phyloP scores from a whole-genome alignment of 2,888 invertebrate genomes.

The Oscheius sp. region DNA sequence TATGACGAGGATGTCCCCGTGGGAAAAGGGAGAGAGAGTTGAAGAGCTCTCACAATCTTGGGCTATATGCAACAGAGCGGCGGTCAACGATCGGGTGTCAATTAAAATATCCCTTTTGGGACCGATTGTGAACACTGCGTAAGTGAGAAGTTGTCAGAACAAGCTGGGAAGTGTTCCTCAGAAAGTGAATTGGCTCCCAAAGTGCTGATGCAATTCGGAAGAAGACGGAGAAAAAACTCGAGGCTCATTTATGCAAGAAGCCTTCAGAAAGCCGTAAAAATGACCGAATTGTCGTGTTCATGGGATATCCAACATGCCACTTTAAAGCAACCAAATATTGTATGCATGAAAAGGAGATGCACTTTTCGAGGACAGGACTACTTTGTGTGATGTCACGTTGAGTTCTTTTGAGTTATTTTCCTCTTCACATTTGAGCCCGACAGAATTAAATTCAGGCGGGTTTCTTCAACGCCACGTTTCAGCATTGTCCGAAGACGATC shows the following conservation, averaged over 20 bases:
- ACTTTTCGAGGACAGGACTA: neutral
- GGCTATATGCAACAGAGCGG: conserved; percentile 20
- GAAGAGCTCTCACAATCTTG: neutral
- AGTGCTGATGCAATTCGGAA: neutral
- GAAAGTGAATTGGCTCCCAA: neutral
- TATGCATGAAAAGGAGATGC: conserved; percentile 15
- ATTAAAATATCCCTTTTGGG: conserved; percentile 14
- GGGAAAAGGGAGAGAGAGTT: neutral
- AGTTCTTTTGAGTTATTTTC: neutral
- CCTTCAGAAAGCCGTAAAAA: neutral
- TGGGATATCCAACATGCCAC: neutral
- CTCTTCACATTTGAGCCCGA: conserved; percentile 18
- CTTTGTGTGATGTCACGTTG: neutral
- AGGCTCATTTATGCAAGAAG: neutral
- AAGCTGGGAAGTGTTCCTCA: conserved; percentile 6
- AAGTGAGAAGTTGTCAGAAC: conserved; percentile 11
- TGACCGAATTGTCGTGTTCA: neutral
- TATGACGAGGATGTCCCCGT: conserved; percentile 13
- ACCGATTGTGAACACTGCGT: conserved; percentile 12
- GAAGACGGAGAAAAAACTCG: neutral
- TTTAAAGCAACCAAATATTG: conserved; percentile 7
- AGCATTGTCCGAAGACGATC: conserved; percentile 28
- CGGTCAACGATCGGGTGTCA: conserved; percentile 29
- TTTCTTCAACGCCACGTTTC: conserved; percentile 23
- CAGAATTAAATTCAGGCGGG: conserved; percentile 19